Conservation (phyloP, 2,797 vertebrate species). For the Poeciliopsis gracilis region DNA sequence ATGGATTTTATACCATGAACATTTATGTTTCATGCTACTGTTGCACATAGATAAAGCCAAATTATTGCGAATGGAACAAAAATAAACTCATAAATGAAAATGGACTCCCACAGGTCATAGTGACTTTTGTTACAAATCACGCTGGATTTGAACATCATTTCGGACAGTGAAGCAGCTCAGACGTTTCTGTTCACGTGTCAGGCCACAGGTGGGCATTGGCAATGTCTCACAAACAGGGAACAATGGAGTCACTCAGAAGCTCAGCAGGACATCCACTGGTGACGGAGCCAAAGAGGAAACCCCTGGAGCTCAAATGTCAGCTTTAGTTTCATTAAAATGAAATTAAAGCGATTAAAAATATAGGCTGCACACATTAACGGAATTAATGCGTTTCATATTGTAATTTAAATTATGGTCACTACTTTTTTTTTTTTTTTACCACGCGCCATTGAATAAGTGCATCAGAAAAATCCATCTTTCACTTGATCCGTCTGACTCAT, state of each 20-base stretch:
- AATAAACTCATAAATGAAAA: neutral
- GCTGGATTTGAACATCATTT: neutral
- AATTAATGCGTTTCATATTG: neutral
- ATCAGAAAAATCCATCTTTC: conserved; percentile 2
- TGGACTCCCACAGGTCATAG: neutral
- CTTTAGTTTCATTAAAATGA: conserved; percentile 25
- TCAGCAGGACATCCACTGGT: conserved; percentile 38
- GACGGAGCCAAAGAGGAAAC: conserved; percentile 12
- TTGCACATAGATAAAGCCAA: neutral
- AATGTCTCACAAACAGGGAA: conserved; percentile 48
- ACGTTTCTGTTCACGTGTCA: conserved; percentile 12
- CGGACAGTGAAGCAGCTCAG: neutral
- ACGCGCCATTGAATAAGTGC: neutral
- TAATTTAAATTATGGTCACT: conserved; percentile 1
- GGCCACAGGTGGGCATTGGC: conserved; percentile 52
- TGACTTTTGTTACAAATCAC: neutral
- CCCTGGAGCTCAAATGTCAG: conserved; percentile 37
- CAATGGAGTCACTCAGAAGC: conserved; percentile 41
- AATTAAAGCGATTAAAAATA: conserved; percentile 30
- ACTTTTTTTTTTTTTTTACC: neutral
- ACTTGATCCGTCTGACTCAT: conserved; percentile 32
- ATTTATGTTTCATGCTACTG: neutral
- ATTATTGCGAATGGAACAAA: neutral
- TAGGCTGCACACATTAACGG: neutral
- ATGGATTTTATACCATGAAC: neutral